Evolutionary conservation across 1,140 invertebrate genomes (phyloP), one percentile per base, ranked within the genome.

Genomic region (Schlechtendalia chinensis): DNA sequence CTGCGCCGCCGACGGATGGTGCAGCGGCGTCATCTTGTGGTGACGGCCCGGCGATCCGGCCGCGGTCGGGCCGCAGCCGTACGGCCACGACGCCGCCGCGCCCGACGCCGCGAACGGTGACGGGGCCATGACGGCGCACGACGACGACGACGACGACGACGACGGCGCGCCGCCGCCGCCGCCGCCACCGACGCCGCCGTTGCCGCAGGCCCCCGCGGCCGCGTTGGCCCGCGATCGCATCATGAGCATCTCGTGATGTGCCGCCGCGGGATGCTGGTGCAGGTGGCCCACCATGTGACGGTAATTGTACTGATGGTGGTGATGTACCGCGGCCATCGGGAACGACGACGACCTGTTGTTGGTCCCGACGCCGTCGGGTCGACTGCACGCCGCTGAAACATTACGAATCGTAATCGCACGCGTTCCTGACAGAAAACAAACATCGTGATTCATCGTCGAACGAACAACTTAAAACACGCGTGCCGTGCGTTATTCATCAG

Each of bases 211-310:
- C 8, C 3, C 3, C 32, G 32, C 32, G 8, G 32, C 32, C 32
- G 32, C 24, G 50, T 72, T 72, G 10, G 69, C 29, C 16, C 69
- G 47, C 10, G 69, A 54, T 12, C 54, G 69, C 69, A 72, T 72
- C 69, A 72, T 72, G 24, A 72, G 47, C 1, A 72, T 72, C 29
- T 72, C 69, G 24, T 72, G 69, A 54, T 72, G 67, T 17, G 65
- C 32, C 3, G 32, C 32, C 32, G 32, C 32, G 8, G 32, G 32
- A 39, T 39, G 14, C 0, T 47, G 69, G 16, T 22, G 69, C 53
- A 54, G 69, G 19, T 54, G 47, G 12, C 54, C 47, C 16, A 24
- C 47, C 27, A 72, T 19, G 24, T 69, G 69, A 29, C 69, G 69
- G 17, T 72, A 53, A n/a, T 72, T 72, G 24, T 72, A 71, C 22